A percentile compares a stretch with the other conserved stretches of the same genome.
phyloP scores from a whole-genome alignment of 2,797 vertebrate species.

The Esox lucius region DNA sequence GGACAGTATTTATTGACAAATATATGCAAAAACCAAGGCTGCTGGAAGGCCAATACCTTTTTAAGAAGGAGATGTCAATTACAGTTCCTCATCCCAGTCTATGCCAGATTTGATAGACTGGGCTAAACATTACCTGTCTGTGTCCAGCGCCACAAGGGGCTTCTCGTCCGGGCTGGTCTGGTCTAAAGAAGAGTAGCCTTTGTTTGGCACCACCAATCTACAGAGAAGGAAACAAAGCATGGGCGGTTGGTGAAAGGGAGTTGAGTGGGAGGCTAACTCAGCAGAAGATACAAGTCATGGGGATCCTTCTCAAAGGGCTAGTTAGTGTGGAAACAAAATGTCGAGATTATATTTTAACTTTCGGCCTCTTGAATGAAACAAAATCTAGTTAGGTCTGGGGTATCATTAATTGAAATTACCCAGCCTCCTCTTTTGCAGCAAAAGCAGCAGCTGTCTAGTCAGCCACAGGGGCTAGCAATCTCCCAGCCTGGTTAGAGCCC shows the following conservation, averaged over 20 bases:
- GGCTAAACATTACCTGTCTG: constrained; percentile 85
- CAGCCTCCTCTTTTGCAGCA: neutral
- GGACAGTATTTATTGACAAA: too few species aligned
- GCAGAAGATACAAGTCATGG: neutral
- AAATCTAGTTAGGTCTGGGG: neutral
- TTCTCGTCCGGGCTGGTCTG: constrained; percentile 96
- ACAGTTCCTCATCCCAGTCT: neutral
- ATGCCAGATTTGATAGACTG: neutral
- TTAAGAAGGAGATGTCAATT: neutral
- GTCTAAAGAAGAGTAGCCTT: constrained; percentile 97
- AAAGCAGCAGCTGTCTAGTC: neutral
- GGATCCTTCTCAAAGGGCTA: neutral
- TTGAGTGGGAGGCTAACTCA: neutral
- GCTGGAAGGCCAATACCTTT: too few species aligned
- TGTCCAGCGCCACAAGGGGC: constrained; percentile 95
- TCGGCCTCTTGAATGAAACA: neutral
- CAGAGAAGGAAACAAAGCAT: neutral
- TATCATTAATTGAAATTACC: constrained; percentile 9
- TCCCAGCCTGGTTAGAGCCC: constrained; percentile 29
- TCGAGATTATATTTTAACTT: neutral
- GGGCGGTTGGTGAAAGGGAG: neutral
- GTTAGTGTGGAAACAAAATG: neutral
- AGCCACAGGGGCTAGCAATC: constrained; percentile 8
- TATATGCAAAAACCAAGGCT: too few species aligned
- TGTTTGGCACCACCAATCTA: constrained; percentile 97